phyloP scores from a whole-genome alignment of 2,888 invertebrate genomes.

The Heliconius ethilla region DNA sequence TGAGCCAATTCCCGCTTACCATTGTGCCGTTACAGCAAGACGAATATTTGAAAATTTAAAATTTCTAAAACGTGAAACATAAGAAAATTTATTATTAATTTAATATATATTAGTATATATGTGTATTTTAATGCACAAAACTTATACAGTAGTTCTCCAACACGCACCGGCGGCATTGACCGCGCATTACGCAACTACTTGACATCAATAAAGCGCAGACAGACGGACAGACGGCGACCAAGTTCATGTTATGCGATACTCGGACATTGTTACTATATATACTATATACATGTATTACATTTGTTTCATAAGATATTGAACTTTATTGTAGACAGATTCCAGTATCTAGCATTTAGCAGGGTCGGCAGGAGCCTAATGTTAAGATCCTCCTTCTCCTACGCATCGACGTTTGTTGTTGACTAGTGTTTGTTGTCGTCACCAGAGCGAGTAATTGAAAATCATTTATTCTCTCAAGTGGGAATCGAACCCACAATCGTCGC shows the following conservation, averaged over 20 bases:
- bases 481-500: no score
- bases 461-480: no score
- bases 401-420: no score
- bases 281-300: not conserved
- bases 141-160: not conserved
- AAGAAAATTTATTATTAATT: no score
- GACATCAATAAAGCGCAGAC: conserved; percentile 60
- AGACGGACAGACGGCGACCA: conserved; percentile 54
- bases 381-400: no score
- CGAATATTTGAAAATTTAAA: no score
- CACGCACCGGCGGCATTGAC: conserved; percentile 58
- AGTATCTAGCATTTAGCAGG: not conserved
- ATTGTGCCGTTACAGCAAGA: no score
- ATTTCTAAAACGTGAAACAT: no score
- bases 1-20: no score
- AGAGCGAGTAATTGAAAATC: no score
- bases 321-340: not conserved
- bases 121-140: conserved; percentile 32
- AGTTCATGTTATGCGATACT: conserved; percentile 41
- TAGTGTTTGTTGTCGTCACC: no score
- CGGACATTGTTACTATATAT: conserved; percentile 24
- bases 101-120: conserved; percentile 3
- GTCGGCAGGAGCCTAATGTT: no score
- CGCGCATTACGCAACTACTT: conserved; percentile 63
- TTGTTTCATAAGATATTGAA: conserved; percentile 6